These are phyloP conservation scores for Aphelenchoides besseyi DNA, from an alignment of 1,140 invertebrate genomes.

Conservation along the genomic window DNA sequence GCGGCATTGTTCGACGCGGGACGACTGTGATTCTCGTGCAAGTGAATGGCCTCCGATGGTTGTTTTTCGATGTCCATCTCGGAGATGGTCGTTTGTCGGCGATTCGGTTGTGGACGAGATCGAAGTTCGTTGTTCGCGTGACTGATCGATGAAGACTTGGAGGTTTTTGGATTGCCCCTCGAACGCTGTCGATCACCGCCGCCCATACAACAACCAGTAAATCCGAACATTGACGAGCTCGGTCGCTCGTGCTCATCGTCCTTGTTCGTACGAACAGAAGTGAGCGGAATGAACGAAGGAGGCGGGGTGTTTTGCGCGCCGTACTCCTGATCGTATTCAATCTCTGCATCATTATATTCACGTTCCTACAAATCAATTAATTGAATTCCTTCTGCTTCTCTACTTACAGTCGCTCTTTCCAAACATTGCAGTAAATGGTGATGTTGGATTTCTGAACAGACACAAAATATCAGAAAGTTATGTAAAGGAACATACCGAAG, in stretches of 20 bases:
- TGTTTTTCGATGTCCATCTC: constrained; percentile 2
- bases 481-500: too few relatives aligned
- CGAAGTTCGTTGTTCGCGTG: not conserved
- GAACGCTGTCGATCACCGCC: not conserved
- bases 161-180: not conserved
- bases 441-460: constrained; percentile 97
- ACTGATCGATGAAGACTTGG: not conserved
- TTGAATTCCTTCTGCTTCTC: not conserved
- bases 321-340: constrained; percentile 7
- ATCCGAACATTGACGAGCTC: not conserved
- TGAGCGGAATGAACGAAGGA: not conserved
- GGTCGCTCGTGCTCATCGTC: too few relatives aligned
- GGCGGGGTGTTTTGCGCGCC: constrained; percentile 7
- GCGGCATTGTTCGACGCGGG: not conserved
- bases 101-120: too few relatives aligned
- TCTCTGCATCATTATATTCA: constrained; percentile 18
- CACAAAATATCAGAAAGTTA: too few relatives aligned
- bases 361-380: constrained; percentile 4
- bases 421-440: constrained; percentile 94
- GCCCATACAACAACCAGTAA: constrained; percentile 4
- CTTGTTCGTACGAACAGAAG: not conserved
- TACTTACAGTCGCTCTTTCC: constrained; percentile 83
- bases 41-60: not conserved
- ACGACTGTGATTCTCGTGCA: constrained; percentile 11
- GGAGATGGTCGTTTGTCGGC: not conserved